These are phyloP conservation scores for Scaptomyza parva DNA, from an alignment of 2,888 invertebrate genomes.

Conservation along the genomic window DNA sequence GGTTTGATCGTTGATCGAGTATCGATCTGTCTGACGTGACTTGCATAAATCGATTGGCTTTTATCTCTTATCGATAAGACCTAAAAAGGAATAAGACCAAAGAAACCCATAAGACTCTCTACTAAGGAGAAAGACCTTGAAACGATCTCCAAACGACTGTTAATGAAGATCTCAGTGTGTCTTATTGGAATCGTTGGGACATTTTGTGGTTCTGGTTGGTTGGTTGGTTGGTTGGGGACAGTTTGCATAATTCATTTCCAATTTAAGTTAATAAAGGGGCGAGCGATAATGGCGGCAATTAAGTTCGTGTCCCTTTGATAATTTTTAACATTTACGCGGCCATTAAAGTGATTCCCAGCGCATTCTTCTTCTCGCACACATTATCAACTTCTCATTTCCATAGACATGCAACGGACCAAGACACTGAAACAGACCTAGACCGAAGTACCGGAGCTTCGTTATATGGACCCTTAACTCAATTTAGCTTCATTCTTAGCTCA, in stretches of 20 bases:
- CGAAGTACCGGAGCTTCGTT: constrained; percentile 8
- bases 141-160: constrained; percentile 11
- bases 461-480: constrained; percentile 15
- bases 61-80: constrained; percentile 38
- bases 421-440: neutral
- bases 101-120: neutral
- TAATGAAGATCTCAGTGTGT: constrained; percentile 60
- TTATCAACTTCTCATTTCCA: constrained; percentile 71
- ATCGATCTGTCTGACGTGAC: constrained; percentile 44
- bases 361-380: constrained; percentile 68
- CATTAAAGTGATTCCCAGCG: constrained; percentile 75
- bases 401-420: constrained; percentile 48
- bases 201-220: neutral
- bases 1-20: constrained; percentile 19
- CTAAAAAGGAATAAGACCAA: neutral
- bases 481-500: constrained; percentile 41
- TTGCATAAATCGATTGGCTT: constrained; percentile 54
- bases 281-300: constrained; percentile 77
- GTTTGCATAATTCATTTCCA: constrained; percentile 79
- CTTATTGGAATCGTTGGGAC: constrained; percentile 14
- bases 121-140: neutral
- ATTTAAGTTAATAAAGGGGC: constrained; percentile 60
- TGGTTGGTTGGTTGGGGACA: too few species aligned
- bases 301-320: constrained; percentile 81
- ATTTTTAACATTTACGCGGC: constrained; percentile 78